phyloP scores from a whole-genome alignment of 2,888 invertebrate species.

The Pinctada fucata region DNA sequence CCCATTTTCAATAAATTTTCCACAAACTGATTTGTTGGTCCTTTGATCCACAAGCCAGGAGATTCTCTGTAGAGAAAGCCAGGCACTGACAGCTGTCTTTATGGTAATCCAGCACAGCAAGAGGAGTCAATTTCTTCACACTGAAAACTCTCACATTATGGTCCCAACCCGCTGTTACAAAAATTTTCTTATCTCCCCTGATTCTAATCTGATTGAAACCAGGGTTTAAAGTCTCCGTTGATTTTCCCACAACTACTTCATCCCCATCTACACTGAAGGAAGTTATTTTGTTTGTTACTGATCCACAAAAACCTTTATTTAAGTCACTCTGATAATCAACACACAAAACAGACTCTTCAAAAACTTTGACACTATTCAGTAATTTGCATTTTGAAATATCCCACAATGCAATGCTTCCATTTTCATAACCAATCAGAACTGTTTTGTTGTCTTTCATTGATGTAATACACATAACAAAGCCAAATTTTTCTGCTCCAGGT shows the following conservation, averaged over 20 bases:
- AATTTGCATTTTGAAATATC: slow-evolving; percentile 50
- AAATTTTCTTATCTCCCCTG: slow-evolving; percentile 65
- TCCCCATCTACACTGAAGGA: slow-evolving; percentile 41
- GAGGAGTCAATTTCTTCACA: slow-evolving; percentile 63
- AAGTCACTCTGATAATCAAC: slow-evolving; percentile 48
- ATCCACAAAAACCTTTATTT: slow-evolving; percentile 59
- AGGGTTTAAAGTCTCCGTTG: slow-evolving; percentile 53
- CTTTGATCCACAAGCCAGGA: slow-evolving; percentile 68
- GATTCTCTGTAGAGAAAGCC: slow-evolving; percentile 60
- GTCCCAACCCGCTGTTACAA: slow-evolving; percentile 73
- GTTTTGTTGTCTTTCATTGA: slow-evolving; percentile 20
- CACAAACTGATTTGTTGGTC: slow-evolving; percentile 70
- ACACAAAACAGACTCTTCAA: slow-evolving; percentile 64
- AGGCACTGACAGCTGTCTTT: slow-evolving; percentile 65
- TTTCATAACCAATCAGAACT: slow-evolving; percentile 65
- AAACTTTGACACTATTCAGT: slow-evolving; percentile 44
- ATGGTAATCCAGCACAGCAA: slow-evolving; percentile 71
- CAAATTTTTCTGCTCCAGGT: slow-evolving; percentile 35
- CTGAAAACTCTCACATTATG: slow-evolving; percentile 63
- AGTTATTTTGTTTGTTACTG: slow-evolving; percentile 52
- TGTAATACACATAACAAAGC: slow-evolving; percentile 65
- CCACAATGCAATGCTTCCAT: slow-evolving; percentile 65
- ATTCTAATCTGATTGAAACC: slow-evolving; percentile 63
- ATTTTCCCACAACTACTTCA: slow-evolving; percentile 5
- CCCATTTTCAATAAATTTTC: slow-evolving; percentile 64